Percentiles rank a stretch among this genome's conserved stretches.
phyloP scores from a whole-genome alignment of 2,888 invertebrate species.

The Mactromeris polynyma region DNA sequence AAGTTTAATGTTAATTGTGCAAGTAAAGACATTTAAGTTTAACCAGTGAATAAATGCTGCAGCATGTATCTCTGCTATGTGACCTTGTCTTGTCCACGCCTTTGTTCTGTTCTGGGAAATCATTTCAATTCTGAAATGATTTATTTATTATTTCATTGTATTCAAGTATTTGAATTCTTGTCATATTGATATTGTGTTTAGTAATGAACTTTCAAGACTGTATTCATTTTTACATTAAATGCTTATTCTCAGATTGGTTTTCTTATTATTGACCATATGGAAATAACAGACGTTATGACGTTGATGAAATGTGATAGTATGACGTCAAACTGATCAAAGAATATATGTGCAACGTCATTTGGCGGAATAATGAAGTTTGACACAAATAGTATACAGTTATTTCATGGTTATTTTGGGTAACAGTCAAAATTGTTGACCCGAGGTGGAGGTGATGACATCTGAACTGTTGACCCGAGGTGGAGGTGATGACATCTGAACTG shows the following conservation, averaged over 20 bases:
- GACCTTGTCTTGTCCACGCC: neutral
- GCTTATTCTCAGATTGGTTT: neutral
- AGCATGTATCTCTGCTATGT: neutral
- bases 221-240: conserved; percentile 18
- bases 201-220: neutral
- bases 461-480: no score
- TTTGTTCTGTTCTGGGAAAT: no score
- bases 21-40: neutral
- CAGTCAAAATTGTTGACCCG: no score
- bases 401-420: no score
- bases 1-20: neutral
- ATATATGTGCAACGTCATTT: no score
- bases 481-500: no score
- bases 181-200: conserved; percentile 15
- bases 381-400: no score
- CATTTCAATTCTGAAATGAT: neutral
- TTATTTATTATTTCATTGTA: neutral
- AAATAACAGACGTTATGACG: no score
- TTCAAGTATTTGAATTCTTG: neutral
- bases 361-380: no score
- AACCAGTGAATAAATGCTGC: neutral
- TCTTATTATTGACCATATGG: neutral
- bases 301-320: no score
- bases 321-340: no score
- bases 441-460: no score